phyloP scores from a whole-genome alignment of 2,113 vertebrate genomes.

The Chamaea fasciata region DNA sequence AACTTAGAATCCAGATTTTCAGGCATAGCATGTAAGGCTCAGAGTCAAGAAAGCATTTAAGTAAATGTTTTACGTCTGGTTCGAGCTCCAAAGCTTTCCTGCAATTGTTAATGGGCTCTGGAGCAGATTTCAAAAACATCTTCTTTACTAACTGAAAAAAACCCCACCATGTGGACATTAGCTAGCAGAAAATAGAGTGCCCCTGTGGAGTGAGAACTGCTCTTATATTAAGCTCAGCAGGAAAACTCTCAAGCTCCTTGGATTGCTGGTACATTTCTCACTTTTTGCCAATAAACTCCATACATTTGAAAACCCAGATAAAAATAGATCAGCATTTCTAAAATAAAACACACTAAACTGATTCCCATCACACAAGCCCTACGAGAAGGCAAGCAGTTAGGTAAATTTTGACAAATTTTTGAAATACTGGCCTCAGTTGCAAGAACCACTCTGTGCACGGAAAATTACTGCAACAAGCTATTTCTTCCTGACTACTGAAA shows the following conservation, averaged over 20 bases:
- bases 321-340: not conserved
- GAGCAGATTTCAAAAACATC: not conserved
- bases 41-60: not conserved
- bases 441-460: not conserved
- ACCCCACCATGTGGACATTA: not conserved
- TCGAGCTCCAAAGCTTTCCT: not conserved
- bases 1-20: not conserved
- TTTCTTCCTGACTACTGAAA: not conserved
- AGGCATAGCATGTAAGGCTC: not conserved
- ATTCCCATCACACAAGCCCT: not conserved
- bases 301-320: not conserved
- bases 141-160: not conserved
- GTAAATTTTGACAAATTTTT: not conserved
- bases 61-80: not conserved
- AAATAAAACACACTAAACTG: not conserved
- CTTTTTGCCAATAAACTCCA: slow-evolving; percentile 12
- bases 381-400: not conserved
- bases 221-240: slow-evolving; percentile 39
- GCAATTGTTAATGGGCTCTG: not conserved
- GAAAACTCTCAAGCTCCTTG: not conserved
- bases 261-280: not conserved
- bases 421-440: not conserved
- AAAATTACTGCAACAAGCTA: not conserved
- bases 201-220: slow-evolving; percentile 17
- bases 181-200: slow-evolving; percentile 1